Percentiles rank a stretch among this genome's conserved stretches.
Evolutionary conservation across 2,797 vertebrate genomes (phyloP).

Genomic region (Lacerta bilineata): DNA sequence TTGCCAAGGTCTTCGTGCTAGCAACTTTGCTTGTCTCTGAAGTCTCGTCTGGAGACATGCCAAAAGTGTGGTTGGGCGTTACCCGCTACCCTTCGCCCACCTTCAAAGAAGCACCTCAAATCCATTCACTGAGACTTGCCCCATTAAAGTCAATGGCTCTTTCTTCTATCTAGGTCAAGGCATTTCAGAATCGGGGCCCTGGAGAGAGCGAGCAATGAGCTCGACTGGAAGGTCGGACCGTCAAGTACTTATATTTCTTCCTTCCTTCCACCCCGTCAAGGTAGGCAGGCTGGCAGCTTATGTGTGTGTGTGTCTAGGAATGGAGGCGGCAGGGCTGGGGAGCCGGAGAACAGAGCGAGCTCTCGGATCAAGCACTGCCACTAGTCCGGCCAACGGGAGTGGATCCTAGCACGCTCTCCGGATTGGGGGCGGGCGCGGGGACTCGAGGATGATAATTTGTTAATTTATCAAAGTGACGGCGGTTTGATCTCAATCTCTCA

Average conservation of each 20-base stretch:
- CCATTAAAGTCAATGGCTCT: not conserved
- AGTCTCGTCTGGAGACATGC: not conserved
- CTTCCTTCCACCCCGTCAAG: too few species aligned
- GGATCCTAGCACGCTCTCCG: not conserved
- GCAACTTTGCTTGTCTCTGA: not conserved
- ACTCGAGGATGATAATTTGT: slow-evolving; percentile 58
- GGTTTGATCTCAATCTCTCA: slow-evolving; percentile 64
- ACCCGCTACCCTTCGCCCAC: not conserved
- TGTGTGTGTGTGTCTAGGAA: not conserved
- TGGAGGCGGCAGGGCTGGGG: too few species aligned
- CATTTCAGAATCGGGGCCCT: not conserved
- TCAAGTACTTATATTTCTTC: too few species aligned
- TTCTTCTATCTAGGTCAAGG: not conserved
- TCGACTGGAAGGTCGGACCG: not conserved
- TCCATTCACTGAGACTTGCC: not conserved
- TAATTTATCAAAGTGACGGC: slow-evolving; percentile 69
- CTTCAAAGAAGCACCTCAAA: not conserved
- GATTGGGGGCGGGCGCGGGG: not conserved
- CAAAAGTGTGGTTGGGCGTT: not conserved
- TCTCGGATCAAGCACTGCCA: too few species aligned
- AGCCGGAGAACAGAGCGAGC: not conserved
- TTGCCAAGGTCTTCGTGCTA: not conserved
- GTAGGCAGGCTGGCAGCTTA: too few species aligned
- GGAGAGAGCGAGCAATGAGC: not conserved
- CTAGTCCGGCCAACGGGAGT: not conserved